Evolutionary conservation across 2,113 vertebrate species (phyloP).

Genomic region (Pteronura brasiliensis): DNA sequence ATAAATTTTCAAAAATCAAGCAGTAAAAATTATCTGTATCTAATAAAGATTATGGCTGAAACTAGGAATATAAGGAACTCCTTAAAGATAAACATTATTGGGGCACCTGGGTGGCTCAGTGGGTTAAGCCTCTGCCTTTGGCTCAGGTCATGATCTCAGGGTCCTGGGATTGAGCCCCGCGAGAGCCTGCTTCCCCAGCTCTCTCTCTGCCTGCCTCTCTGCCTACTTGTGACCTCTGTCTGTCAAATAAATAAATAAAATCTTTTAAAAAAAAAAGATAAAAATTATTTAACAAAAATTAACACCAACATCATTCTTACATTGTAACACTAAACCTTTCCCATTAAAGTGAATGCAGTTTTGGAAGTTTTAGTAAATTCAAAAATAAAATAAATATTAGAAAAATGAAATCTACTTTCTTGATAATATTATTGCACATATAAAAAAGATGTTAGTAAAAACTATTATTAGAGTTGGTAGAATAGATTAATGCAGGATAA

Average conservation of each 20-base stretch:
- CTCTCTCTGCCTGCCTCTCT: too few species aligned
- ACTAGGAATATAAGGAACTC: neutral
- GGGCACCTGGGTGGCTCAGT: too few species aligned
- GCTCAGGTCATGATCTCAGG: too few species aligned
- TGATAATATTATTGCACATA: neutral
- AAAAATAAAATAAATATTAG: neutral
- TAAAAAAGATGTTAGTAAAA: neutral
- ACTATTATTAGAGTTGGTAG: neutral
- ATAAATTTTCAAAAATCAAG: neutral
- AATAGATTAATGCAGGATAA: neutral
- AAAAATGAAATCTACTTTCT: neutral
- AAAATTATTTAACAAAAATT: neutral
- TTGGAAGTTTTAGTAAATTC: neutral
- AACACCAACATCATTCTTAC: neutral
- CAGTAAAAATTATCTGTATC: neutral
- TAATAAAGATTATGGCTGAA: neutral
- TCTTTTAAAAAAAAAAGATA: neutral
- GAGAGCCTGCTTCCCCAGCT: too few species aligned
- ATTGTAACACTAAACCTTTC: neutral
- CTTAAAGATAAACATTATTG: neutral
- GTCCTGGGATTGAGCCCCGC: too few species aligned
- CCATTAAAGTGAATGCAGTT: neutral
- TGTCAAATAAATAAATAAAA: too few species aligned
- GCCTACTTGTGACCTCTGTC: too few species aligned
- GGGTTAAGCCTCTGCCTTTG: too few species aligned